A percentile compares a stretch with the other conserved stretches of the same genome.
These are phyloP conservation scores for Cremastinae sp. DNA, from an alignment of 2,888 invertebrate species.

Conservation along the genomic window DNA sequence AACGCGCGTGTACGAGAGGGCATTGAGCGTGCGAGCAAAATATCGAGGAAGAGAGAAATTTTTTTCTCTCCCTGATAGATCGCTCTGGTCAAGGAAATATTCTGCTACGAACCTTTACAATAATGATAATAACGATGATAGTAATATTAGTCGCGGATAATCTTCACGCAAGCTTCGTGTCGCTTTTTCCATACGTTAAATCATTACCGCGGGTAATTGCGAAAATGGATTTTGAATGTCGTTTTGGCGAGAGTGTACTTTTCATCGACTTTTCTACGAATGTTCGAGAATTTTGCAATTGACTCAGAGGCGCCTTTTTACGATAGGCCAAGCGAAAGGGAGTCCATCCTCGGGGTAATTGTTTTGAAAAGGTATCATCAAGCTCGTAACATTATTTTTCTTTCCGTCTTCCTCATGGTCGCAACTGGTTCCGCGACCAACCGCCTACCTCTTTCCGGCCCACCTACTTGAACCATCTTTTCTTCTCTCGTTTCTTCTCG, in stretches of 20 bases:
- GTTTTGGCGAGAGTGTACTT: no score
- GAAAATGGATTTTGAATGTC: not conserved
- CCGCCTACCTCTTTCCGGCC: conserved; percentile 56
- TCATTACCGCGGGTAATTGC: conserved; percentile 15
- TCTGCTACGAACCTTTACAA: conserved; percentile 62
- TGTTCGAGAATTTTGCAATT: conserved; percentile 8
- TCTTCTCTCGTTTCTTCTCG: conserved; percentile 22
- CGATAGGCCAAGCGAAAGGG: not conserved
- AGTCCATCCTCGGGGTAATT: conserved; percentile 62
- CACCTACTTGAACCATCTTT: conserved; percentile 52
- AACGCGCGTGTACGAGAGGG: conserved; percentile 59
- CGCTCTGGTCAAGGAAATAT: conserved; percentile 52
- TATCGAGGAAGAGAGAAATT: conserved; percentile 32
- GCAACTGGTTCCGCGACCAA: conserved; percentile 41
- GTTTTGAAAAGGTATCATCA: conserved; percentile 72
- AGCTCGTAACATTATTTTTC: conserved; percentile 65
- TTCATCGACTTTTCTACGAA: no score
- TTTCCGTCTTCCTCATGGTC: conserved; percentile 51
- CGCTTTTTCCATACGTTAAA: conserved; percentile 32
- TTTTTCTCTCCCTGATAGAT: conserved; percentile 46
- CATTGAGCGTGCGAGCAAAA: conserved; percentile 42
- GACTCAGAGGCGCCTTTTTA: conserved; percentile 2
- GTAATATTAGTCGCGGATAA: conserved; percentile 64
- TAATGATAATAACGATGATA: conserved; percentile 64
- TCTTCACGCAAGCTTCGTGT: conserved; percentile 63